A percentile compares a stretch with the other conserved stretches of the same genome.
Conservation (phyloP, 2,888 invertebrate species). For the Ceramica pisi region DNA sequence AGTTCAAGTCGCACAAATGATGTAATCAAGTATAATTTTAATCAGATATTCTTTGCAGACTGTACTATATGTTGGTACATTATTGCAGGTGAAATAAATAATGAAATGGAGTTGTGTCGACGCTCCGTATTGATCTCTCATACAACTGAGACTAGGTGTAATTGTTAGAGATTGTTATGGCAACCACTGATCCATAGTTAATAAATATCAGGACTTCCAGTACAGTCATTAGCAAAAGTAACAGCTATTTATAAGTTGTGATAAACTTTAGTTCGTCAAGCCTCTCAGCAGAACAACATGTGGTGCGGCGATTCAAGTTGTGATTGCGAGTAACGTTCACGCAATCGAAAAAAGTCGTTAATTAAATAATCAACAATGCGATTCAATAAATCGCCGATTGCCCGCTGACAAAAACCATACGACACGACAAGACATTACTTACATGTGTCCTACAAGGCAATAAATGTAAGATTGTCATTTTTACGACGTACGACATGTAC, state of each 20-base stretch:
- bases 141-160: slow-evolving; percentile 55
- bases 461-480: slow-evolving; percentile 87
- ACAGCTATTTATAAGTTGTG: slow-evolving; percentile 59
- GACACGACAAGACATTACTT: slow-evolving; percentile 84
- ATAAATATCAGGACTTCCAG: slow-evolving; percentile 35
- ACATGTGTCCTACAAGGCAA: slow-evolving; percentile 81
- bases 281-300: slow-evolving; percentile 71
- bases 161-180: slow-evolving; percentile 58
- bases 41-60: slow-evolving; percentile 26
- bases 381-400: slow-evolving; percentile 87
- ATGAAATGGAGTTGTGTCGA: slow-evolving; percentile 56
- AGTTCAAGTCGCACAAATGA: background rate
- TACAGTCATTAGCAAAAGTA: slow-evolving; percentile 41
- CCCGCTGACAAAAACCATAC: slow-evolving; percentile 87
- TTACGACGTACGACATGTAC: slow-evolving; percentile 81
- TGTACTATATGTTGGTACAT: slow-evolving; percentile 35
- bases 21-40: background rate
- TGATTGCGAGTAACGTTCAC: slow-evolving; percentile 74
- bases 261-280: slow-evolving; percentile 74
- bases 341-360: slow-evolving; percentile 77
- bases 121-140: slow-evolving; percentile 56
- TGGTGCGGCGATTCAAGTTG: slow-evolving; percentile 70
- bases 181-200: slow-evolving; percentile 40
- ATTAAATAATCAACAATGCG: slow-evolving; percentile 87
- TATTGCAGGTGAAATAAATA: slow-evolving; percentile 47